Evolutionary conservation across 2,797 vertebrate species (phyloP).

Genomic region (Sciurus carolinensis): DNA sequence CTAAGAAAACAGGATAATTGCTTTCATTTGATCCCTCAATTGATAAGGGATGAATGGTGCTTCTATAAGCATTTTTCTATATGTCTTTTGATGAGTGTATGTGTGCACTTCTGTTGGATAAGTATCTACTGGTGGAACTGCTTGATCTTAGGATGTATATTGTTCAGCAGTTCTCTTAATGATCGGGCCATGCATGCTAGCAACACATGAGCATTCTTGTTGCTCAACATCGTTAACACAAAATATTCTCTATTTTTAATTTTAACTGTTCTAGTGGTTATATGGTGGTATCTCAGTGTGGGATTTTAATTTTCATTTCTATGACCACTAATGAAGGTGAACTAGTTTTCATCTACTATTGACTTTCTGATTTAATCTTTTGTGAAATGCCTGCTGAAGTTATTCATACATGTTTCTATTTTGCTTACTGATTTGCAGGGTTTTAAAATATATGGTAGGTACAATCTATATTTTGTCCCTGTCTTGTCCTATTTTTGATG

Average conservation of each 20-base stretch:
- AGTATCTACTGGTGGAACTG: neutral
- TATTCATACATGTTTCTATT: neutral
- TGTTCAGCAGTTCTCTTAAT: neutral
- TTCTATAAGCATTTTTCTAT: neutral
- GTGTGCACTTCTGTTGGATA: neutral
- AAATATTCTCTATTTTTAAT: neutral
- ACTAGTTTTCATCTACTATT: neutral
- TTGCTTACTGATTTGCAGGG: neutral
- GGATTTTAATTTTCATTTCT: constrained; percentile 12
- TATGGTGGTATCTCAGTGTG: neutral
- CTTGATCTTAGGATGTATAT: neutral
- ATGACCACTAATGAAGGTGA: neutral
- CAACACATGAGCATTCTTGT: neutral
- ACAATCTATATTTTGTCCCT: neutral
- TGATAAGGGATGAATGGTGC: neutral
- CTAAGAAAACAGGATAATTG: too few species aligned
- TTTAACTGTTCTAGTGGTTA: neutral
- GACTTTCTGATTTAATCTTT: neutral
- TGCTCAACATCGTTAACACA: neutral
- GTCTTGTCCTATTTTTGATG: neutral
- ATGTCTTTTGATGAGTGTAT: neutral
- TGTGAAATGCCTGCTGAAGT: neutral
- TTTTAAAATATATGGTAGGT: neutral
- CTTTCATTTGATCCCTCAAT: too few species aligned
- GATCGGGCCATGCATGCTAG: neutral